phyloP scores from a whole-genome alignment of 2,113 vertebrate genomes.

The Rhizomys pruinosus region DNA sequence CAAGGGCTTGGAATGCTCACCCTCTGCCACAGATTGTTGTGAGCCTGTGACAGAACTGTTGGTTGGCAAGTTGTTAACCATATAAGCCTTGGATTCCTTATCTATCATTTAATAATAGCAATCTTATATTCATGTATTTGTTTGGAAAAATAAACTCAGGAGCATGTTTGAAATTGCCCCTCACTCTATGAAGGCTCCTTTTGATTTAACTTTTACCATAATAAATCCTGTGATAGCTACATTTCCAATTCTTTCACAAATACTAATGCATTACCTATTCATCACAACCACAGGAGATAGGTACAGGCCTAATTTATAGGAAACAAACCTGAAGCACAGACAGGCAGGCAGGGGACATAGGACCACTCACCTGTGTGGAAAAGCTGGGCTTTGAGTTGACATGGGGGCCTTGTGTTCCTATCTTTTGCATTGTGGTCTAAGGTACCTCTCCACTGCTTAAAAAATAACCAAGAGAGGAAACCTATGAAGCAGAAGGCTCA shows the following conservation, averaged over 20 bases:
- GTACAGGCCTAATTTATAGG: background rate
- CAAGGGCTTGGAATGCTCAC: background rate
- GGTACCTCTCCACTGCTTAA: background rate
- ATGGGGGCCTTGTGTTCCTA: background rate
- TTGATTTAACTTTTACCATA: background rate
- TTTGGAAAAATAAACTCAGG: conserved; percentile 23
- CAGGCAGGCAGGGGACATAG: background rate
- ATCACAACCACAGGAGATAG: too few species aligned
- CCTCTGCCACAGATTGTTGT: background rate
- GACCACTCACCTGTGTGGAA: background rate
- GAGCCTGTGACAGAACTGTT: background rate
- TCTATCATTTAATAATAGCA: background rate
- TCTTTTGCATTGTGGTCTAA: background rate
- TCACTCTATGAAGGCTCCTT: background rate
- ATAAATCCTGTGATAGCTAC: background rate
- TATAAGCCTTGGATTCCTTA: background rate
- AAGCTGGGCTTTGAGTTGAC: background rate
- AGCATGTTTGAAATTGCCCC: background rate
- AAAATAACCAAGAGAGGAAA: background rate
- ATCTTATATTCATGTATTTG: background rate
- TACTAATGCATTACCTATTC: background rate
- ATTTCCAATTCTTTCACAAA: background rate
- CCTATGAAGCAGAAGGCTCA: background rate
- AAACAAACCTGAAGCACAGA: background rate
- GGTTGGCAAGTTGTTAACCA: background rate